A percentile compares a stretch with the other conserved stretches of the same genome.
These are phyloP conservation scores for Cecropterus lyciades DNA, from an alignment of 1,140 invertebrate species.

Conservation along the genomic window DNA sequence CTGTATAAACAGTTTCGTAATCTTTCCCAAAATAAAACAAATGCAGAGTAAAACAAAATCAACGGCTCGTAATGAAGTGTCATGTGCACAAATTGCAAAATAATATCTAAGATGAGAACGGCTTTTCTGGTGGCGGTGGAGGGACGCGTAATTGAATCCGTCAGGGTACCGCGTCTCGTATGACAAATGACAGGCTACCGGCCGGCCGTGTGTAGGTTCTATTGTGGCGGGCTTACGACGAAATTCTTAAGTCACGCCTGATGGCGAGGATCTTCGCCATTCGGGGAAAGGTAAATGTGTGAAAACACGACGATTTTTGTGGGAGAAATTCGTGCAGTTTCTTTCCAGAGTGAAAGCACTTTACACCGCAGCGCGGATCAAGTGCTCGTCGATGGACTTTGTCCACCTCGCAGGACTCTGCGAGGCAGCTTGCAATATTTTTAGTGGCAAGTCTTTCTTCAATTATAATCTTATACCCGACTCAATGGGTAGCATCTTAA, in stretches of 20 bases:
- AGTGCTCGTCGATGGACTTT: no score
- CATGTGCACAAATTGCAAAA: slow-evolving; percentile 34
- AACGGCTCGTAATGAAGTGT: slow-evolving; percentile 27
- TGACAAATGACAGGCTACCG: slow-evolving; percentile 23
- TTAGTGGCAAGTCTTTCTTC: no score
- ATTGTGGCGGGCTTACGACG: slow-evolving; percentile 12
- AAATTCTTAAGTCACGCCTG: slow-evolving; percentile 9
- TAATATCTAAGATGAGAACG: slow-evolving; percentile 33
- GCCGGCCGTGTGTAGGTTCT: slow-evolving; percentile 15
- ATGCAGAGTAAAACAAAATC: slow-evolving; percentile 16
- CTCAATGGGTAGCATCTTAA: no score
- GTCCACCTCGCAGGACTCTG: no score
- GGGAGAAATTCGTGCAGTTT: no score
- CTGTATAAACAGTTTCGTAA: neutral
- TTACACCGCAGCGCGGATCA: no score
- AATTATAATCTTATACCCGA: no score
- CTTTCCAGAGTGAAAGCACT: no score
- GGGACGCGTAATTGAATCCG: slow-evolving; percentile 34
- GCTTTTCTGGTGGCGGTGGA: slow-evolving; percentile 23
- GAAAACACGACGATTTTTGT: no score
- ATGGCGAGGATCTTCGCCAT: neutral
- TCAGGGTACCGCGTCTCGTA: slow-evolving; percentile 26
- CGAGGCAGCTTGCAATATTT: no score
- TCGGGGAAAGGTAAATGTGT: no score
- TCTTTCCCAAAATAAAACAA: neutral